phyloP scores from a whole-genome alignment of 1,140 invertebrate genomes.

The Panagrolaimus sp. region DNA sequence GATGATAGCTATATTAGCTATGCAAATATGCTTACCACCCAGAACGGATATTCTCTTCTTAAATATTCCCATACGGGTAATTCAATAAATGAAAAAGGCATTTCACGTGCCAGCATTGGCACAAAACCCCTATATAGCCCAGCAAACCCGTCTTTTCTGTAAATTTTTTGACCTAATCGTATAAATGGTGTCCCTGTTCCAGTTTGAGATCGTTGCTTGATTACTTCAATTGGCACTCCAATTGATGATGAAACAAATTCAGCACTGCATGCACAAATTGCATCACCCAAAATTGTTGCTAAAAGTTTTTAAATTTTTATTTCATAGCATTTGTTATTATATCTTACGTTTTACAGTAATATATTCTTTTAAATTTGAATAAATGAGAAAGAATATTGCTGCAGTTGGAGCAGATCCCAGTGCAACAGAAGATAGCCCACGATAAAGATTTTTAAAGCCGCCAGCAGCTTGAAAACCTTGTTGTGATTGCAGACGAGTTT shows the following conservation, averaged over 20 bases:
- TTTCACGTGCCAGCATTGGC: slow-evolving; percentile 81
- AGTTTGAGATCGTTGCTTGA: slow-evolving; percentile 84
- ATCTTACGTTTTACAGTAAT: neutral
- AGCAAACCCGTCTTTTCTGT: slow-evolving; percentile 60
- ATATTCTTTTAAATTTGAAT: slow-evolving; percentile 61
- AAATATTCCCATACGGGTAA: slow-evolving; percentile 89
- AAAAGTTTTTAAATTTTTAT: too few species aligned
- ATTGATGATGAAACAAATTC: slow-evolving; percentile 71
- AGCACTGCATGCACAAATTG: slow-evolving; percentile 39
- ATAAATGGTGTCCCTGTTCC: slow-evolving; percentile 61
- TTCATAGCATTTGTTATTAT: too few species aligned
- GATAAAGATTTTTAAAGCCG: slow-evolving; percentile 80
- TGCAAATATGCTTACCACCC: neutral
- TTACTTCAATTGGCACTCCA: slow-evolving; percentile 86
- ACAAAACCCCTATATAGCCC: slow-evolving; percentile 78
- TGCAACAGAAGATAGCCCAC: slow-evolving; percentile 67
- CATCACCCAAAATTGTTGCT: slow-evolving; percentile 56
- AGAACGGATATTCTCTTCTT: slow-evolving; percentile 63
- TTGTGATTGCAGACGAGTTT: slow-evolving; percentile 82
- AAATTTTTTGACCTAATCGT: slow-evolving; percentile 66
- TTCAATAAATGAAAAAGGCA: slow-evolving; percentile 90
- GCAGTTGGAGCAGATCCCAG: slow-evolving; percentile 62
- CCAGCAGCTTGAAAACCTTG: slow-evolving; percentile 79
- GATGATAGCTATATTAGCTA: neutral
- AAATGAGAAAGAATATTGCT: slow-evolving; percentile 86